phyloP scores from a whole-genome alignment of 2,113 vertebrate species.

The Lontra canadensis region DNA sequence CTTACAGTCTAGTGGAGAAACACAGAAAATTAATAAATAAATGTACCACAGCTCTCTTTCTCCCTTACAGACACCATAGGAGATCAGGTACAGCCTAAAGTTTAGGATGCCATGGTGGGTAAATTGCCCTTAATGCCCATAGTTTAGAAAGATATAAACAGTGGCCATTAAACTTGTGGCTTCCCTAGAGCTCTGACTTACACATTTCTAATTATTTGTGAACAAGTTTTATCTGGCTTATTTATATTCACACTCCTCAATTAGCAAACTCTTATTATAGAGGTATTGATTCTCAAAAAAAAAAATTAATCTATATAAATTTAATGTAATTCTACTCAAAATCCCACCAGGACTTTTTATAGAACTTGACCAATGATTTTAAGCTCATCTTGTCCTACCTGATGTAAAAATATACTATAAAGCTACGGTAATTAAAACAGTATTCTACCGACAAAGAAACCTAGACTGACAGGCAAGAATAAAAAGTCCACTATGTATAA shows the following conservation, averaged over 20 bases:
- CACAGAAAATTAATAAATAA: not conserved
- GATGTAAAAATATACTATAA: conserved; percentile 1
- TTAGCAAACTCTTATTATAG: not conserved
- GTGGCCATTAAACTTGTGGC: not conserved
- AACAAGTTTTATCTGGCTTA: not conserved
- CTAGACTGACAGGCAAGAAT: not conserved
- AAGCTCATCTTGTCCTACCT: not conserved
- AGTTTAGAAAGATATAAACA: not conserved
- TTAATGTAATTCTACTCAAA: conserved; percentile 20
- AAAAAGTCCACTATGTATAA: not conserved
- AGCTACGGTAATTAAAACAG: not conserved
- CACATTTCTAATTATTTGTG: not conserved
- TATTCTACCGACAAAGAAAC: not conserved
- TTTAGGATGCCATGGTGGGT: not conserved
- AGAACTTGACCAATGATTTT: not conserved
- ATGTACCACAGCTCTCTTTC: not conserved
- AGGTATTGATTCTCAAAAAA: not conserved
- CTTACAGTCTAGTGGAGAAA: not conserved
- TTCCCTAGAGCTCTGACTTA: not conserved
- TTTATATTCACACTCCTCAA: not conserved
- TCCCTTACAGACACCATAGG: not conserved
- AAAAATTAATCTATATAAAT: not conserved
- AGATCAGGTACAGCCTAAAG: not conserved
- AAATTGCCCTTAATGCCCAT: not conserved
- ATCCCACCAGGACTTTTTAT: not conserved